Evolutionary conservation across 1,140 invertebrate species (phyloP), one percentile per base, ranked within the genome.

Genomic region (Solenopsis invicta): DNA sequence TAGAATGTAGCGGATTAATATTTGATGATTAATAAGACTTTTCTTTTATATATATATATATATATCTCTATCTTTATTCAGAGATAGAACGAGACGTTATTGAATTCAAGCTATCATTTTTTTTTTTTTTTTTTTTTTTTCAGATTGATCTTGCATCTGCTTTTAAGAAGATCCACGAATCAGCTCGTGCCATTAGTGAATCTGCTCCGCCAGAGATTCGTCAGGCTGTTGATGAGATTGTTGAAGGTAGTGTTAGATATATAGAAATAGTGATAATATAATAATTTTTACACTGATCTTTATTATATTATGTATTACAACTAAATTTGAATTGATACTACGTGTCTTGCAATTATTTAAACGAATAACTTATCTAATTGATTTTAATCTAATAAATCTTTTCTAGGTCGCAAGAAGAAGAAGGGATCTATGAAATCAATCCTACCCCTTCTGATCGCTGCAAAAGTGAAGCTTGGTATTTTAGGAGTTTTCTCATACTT

Each of bases 391-490:
- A 80, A 86, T 50, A 80, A 59, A 69, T 72, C 45, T 48, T 2
- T 56, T 18, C 24, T 89, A 95, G 96, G 96, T 75, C 96, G 96
- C 77, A 97, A 96, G 94, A 97, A 96, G 94, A 97, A 96, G 94
- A 97, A 97, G 94, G 90, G 96, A 67, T 2, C 1, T 13, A 67
- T 97, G 84, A 96, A 96, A 91, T 94, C 95, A 80, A 91, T 97
- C 24, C 87, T 97, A 74, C 97, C 97, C 10, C 92, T 97, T 45
- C 88, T 97, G 69, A 87, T 97, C 52, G 96, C 95, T 48, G 94
- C 96, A 21, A 97, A 97, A 94, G 93, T 96, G 85, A 97, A 97
- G 92, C 93, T 97, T 66, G 96, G 95, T 56, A 93, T 95, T 2
- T 93, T 97, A 54, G 95, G 95, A 18, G 95, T 96, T 45, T 93